A percentile compares a stretch with the other conserved stretches of the same genome.
Evolutionary conservation across 2,113 vertebrate genomes (phyloP).

Genomic region (Brachyhypopomus gauderio): DNA sequence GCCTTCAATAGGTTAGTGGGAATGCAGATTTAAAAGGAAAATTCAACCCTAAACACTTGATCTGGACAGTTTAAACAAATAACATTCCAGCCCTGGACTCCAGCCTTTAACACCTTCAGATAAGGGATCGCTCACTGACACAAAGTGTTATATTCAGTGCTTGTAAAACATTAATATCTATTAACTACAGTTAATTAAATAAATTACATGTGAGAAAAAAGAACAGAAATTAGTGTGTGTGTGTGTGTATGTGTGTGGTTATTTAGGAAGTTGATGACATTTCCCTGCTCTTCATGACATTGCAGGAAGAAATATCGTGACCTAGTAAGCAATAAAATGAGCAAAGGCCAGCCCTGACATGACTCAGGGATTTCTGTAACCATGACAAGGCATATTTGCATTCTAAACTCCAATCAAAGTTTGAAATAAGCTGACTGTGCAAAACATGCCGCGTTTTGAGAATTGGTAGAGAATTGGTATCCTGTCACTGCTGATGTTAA

Average conservation of each 20-base stretch:
- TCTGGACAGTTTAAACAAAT: not conserved
- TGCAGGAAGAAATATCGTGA: not conserved
- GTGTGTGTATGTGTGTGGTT: not conserved
- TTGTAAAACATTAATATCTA: not conserved
- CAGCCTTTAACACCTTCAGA: not conserved
- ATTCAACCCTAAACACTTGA: not conserved
- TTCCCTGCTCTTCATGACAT: not conserved
- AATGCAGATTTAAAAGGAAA: not conserved
- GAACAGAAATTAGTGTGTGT: not conserved
- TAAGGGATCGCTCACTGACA: not conserved
- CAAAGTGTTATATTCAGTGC: not conserved
- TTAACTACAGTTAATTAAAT: no score
- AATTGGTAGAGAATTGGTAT: not conserved
- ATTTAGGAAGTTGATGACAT: not conserved
- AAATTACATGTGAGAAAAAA: no score
- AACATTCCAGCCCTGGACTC: not conserved
- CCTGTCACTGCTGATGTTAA: not conserved
- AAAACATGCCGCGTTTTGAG: not conserved
- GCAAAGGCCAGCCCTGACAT: not conserved
- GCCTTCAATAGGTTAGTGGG: not conserved
- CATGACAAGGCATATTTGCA: not conserved
- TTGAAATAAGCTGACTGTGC: not conserved
- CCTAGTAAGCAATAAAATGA: not conserved
- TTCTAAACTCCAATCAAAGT: not conserved
- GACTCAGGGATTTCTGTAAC: not conserved